Percentiles rank a stretch among this genome's conserved stretches.
Evolutionary conservation across 2,113 vertebrate genomes (phyloP).

Genomic region (Phyllostomus discolor): DNA sequence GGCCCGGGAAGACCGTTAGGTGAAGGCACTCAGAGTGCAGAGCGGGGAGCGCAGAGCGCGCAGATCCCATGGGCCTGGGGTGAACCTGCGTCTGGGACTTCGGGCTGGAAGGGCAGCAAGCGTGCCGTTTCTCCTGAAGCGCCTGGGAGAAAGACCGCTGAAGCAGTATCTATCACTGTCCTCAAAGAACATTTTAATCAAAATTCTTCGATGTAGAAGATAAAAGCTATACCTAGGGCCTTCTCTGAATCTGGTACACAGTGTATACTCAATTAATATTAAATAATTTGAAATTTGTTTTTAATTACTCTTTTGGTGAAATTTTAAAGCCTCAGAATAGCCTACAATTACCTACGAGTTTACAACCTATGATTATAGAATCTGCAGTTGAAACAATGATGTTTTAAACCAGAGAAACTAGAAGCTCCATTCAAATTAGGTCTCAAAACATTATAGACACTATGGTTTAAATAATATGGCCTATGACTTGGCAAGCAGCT

Average conservation of each 20-base stretch:
- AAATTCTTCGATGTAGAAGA: background rate
- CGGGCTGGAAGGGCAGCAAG: background rate
- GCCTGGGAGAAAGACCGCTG: background rate
- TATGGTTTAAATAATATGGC: background rate
- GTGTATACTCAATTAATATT: background rate
- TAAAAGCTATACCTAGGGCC: background rate
- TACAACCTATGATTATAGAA: background rate
- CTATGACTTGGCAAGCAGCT: background rate
- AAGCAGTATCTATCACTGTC: background rate
- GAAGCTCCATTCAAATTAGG: background rate
- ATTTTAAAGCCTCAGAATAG: background rate
- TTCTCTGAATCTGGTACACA: background rate
- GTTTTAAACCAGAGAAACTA: background rate
- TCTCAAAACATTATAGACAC: background rate
- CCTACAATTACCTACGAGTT: background rate
- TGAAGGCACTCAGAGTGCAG: background rate
- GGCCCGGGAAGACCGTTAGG: background rate
- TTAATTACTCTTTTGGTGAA: background rate
- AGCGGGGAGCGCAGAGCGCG: fast-evolving
- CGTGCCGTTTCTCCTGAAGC: background rate
- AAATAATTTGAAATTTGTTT: background rate
- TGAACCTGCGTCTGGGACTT: background rate
- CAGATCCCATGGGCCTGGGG: background rate
- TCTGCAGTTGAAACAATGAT: background rate
- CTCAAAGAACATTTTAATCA: background rate